Evolutionary conservation across 2,888 invertebrate genomes (phyloP), one percentile per base, ranked within the genome.

Genomic region (Xiphydria camelus): DNA sequence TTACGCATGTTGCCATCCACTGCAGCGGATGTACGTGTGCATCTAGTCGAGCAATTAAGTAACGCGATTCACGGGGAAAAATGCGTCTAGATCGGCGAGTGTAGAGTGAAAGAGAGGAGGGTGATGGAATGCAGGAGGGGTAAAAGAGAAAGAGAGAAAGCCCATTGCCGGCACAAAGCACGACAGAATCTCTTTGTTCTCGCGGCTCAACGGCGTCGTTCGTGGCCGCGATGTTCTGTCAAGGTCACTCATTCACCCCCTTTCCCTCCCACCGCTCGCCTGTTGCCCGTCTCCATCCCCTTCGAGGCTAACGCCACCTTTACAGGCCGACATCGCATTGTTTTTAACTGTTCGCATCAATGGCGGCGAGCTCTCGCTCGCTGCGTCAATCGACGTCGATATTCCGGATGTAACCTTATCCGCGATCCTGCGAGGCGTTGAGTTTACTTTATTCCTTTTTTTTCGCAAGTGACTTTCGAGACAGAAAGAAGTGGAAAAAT

Each of bases 141-240:
- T 10, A 26, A 1, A 47, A 51, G 56, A 57, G 35, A 36, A 49
- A 29, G 47, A 44, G 51, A 46, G 44, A 22, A 34, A 34, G 22
- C 10, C 23, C 15, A 32, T 56, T 61, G 56, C 57, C 58, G 58
- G 64, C 67, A 74, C 73, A 73, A 73, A 73, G 73, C 68, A 65
- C 67, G 67, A 68, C 67, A 68, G 70, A 73, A 66, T 62, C 69
- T 70, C 73, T 74, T 73, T 75, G 73, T 74, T 72, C 74, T 66
- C 68, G 60, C 61, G 63, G 66, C 69, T 73, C 71, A 72, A 70
- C 70, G 69, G 70, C 65, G 66, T 67, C 66, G 58, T 54, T 45
- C 61, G 66, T 64, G 67, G 65, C 64, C 70, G 66, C 69, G 66
- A 71, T 72, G 68, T 73, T 74, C 73, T 72, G 71, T 72, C 75